Evolutionary conservation across 2,888 invertebrate genomes (phyloP), one percentile per base, ranked within the genome.

Genomic region (Craniophora ligustri): DNA sequence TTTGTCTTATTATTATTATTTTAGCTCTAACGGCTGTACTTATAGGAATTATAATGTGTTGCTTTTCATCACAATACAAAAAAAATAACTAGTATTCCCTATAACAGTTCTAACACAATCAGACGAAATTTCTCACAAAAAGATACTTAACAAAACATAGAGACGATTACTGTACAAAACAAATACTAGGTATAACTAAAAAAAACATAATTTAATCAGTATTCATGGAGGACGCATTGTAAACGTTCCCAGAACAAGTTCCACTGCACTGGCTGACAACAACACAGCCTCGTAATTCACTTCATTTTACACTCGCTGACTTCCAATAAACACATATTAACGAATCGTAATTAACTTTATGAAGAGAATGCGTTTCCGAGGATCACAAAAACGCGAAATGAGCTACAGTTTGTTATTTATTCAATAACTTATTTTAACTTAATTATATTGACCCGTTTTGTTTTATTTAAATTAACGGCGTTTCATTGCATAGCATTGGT

Each of bases 221-320:
- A 45, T n/a, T n/a, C n/a, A n/a, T n/a, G n/a, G n/a, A 45, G 39
- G 30, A 38, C 14, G 28, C 11, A 26, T 15, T 8, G 13, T 30
- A n/a, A 18, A 28, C 14, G 18, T 32, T 42, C 11, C n/a, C 32
- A 3, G 16, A 19, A 14, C 32, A 42, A 35, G 32, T 16, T n/a
- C 13, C 11, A 19, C 15, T 7, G 28, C 21, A 7, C 30, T 30
- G 34, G n/a, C 31, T 31, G 23, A 54, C 32, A 35, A 53, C 30
- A 32, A 34, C 39, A 35, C 10, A 23, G 44, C 28, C n/a, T 34
- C 30, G 48, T 14, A 35, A 53, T 36, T 44, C 45, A 46, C n/a
- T 46, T 63, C 19, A 49, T 63, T 49, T 47, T 21, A 36, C 69
- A 46, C 42, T 4, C 31, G 13, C 51, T 49, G 36, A 14, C 39